Conservation (phyloP, 35 echinoderm and acorn worm genomes). For the Patiria miniata region DNA sequence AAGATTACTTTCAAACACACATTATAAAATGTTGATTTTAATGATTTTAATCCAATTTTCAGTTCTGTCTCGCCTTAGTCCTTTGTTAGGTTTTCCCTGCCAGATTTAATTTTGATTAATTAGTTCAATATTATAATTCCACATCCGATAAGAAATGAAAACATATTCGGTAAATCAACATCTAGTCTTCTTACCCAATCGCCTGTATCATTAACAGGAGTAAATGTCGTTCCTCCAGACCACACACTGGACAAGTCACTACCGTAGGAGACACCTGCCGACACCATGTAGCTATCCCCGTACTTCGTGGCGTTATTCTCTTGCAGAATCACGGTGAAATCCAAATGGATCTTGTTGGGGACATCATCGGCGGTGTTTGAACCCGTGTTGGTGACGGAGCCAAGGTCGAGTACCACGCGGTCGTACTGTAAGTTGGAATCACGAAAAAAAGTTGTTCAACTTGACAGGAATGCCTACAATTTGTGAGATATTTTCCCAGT, state of each 20-base stretch:
- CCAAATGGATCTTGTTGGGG: constrained; percentile 53
- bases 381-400: constrained; percentile 57
- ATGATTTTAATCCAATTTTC: too few relatives aligned
- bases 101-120: too few relatives aligned
- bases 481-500: too few relatives aligned
- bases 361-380: constrained; percentile 35
- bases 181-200: constrained; percentile 88
- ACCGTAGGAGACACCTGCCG: constrained; percentile 58
- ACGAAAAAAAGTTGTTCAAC: too few relatives aligned
- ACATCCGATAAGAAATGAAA: too few relatives aligned
- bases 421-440: constrained; percentile 60
- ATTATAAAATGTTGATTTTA: too few relatives aligned
- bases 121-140: too few relatives aligned
- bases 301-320: constrained; percentile 64
- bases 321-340: constrained; percentile 65
- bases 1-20: too few relatives aligned
- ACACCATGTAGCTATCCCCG: constrained; percentile 62
- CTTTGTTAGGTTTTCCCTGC: too few relatives aligned
- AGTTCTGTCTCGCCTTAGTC: too few relatives aligned
- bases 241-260: constrained; percentile 44
- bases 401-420: constrained; percentile 65
- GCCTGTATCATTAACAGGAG: constrained; percentile 52
- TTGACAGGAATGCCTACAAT: too few relatives aligned
- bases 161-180: too few relatives aligned
- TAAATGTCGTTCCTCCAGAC: constrained; percentile 63